Percentiles rank a stretch among this genome's conserved stretches.
Conservation (phyloP, 2,888 invertebrate species). For the Tenthredo livida region DNA sequence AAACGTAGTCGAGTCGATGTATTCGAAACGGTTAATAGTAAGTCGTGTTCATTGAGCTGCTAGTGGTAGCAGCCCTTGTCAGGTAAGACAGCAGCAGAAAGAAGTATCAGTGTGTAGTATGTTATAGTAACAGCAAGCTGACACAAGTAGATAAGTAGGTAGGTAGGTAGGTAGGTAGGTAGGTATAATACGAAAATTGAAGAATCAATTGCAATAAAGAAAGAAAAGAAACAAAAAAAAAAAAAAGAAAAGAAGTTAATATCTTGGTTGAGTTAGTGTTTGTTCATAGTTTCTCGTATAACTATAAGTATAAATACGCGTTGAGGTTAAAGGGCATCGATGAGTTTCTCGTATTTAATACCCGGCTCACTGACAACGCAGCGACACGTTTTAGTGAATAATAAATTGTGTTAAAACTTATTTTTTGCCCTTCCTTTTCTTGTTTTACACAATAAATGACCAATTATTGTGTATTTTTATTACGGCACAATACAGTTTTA, state of each 20-base stretch:
- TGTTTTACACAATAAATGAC: neutral
- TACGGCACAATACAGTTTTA: neutral
- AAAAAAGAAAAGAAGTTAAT: neutral
- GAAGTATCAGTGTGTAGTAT: neutral
- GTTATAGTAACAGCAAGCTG: neutral
- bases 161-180: too few relatives aligned
- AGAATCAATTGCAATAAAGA: too few relatives aligned
- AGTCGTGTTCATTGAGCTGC: constrained; percentile 36
- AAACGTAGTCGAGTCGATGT: constrained; percentile 36
- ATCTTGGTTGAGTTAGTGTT: neutral
- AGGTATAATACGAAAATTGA: too few relatives aligned
- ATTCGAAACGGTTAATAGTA: constrained; percentile 23
- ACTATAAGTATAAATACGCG: neutral
- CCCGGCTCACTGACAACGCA: neutral
- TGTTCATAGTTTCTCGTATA: neutral
- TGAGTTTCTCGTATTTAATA: neutral
- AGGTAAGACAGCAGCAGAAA: neutral
- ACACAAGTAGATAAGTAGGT: too few relatives aligned
- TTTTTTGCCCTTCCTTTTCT: neutral
- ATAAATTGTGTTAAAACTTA: neutral
- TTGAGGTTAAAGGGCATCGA: constrained; percentile 23
- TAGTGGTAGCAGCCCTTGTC: constrained; percentile 39
- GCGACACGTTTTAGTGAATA: neutral
- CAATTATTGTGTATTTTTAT: neutral
- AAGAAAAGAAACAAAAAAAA: too few relatives aligned